These are phyloP conservation scores for Thaumetopoea pityocampa DNA, from an alignment of 1,140 invertebrate genomes.

Conservation along the genomic window DNA sequence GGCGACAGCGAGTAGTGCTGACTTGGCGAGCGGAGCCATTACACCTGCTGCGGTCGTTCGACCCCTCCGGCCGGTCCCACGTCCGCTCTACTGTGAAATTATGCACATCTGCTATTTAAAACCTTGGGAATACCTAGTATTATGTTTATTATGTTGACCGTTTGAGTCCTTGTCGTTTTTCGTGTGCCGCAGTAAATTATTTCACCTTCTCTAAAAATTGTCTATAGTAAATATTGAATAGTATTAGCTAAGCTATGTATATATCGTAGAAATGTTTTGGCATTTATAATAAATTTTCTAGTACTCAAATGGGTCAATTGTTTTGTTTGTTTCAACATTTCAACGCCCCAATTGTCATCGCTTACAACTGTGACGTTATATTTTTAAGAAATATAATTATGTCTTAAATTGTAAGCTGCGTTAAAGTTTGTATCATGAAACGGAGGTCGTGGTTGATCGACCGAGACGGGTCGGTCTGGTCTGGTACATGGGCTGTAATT, in stretches of 20 bases:
- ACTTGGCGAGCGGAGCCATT: conserved; percentile 18
- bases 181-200: too few relatives aligned
- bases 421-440: conserved; percentile 9
- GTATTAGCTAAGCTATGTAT: too few relatives aligned
- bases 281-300: too few relatives aligned
- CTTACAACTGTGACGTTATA: background rate
- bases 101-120: conserved; percentile 47
- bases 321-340: conserved; percentile 20
- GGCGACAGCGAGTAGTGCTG: conserved; percentile 6
- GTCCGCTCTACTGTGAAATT: conserved; percentile 61
- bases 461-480: conserved; percentile 21
- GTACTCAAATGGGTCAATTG: conserved; percentile 15
- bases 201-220: too few relatives aligned
- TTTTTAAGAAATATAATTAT: conserved; percentile 1
- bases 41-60: conserved; percentile 41
- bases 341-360: too few relatives aligned
- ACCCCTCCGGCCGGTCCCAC: conserved; percentile 52
- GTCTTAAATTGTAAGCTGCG: conserved; percentile 14
- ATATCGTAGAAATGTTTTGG: too few relatives aligned
- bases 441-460: conserved; percentile 35
- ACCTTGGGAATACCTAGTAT: conserved; percentile 11
- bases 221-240: too few relatives aligned
- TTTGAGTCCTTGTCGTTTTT: background rate
- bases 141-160: background rate
- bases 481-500: too few relatives aligned